Conservation (phyloP, 1,140 invertebrate genomes). For the Lepeophtheirus salmonis region DNA sequence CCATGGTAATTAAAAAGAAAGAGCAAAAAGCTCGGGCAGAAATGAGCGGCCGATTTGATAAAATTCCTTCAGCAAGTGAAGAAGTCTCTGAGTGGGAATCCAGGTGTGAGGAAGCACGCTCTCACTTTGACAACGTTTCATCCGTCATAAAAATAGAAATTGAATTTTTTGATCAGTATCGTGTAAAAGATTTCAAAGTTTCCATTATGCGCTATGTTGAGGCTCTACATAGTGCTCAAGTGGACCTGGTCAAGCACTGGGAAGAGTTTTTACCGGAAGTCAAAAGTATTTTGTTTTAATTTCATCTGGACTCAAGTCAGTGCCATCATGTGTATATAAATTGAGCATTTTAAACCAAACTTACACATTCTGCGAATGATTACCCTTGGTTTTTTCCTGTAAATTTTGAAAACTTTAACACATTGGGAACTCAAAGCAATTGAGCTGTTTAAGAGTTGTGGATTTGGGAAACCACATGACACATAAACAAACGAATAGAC, state of each 20-base stretch:
- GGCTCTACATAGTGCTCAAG: slow-evolving; percentile 78
- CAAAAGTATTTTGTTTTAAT: slow-evolving; percentile 12
- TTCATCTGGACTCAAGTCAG: too few relatives aligned
- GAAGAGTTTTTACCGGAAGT: slow-evolving; percentile 14
- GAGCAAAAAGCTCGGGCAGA: slow-evolving; percentile 84
- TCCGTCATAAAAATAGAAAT: slow-evolving; percentile 89
- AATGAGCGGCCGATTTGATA: slow-evolving; percentile 64
- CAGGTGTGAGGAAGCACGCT: slow-evolving; percentile 83
- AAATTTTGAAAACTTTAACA: too few relatives aligned
- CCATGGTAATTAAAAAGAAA: slow-evolving; percentile 78
- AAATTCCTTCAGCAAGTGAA: slow-evolving; percentile 39
- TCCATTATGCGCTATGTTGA: slow-evolving; percentile 80
- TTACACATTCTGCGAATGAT: too few relatives aligned
- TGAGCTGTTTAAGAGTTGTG: too few relatives aligned
- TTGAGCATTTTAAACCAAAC: too few relatives aligned
- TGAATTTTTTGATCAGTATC: slow-evolving; percentile 67
- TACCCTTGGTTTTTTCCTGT: too few relatives aligned
- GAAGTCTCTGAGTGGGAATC: slow-evolving; percentile 55
- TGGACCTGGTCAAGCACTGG: slow-evolving; percentile 43
- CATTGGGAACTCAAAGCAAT: too few relatives aligned
- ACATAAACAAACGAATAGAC: too few relatives aligned
- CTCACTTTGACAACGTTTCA: slow-evolving; percentile 91
- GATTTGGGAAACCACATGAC: too few relatives aligned
- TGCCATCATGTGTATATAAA: too few relatives aligned
- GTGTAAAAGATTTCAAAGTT: slow-evolving; percentile 75